Evolutionary conservation across 2,113 vertebrate genomes (phyloP).

Genomic region (Chaetorhynchus papuensis): DNA sequence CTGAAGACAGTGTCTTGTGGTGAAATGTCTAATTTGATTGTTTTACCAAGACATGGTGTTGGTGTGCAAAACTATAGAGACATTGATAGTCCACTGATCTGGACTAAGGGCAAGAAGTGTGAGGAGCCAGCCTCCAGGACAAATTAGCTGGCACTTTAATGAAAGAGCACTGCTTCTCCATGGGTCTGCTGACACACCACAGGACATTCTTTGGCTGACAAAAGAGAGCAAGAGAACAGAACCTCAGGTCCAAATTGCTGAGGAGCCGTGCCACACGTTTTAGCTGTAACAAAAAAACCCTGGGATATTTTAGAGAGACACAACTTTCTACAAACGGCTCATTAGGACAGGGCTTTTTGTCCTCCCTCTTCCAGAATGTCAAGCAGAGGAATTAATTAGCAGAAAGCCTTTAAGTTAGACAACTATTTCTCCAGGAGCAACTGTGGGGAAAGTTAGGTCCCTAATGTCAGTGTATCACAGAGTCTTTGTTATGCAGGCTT

Average conservation of each 20-base stretch:
- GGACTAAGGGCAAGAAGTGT: not conserved
- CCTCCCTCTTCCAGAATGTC: not conserved
- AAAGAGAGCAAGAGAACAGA: not conserved
- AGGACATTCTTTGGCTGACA: not conserved
- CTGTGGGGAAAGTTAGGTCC: not conserved
- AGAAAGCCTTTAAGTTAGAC: not conserved
- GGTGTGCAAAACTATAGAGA: not conserved
- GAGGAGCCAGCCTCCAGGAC: not conserved
- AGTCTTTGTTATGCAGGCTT: not conserved
- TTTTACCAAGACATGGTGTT: not conserved
- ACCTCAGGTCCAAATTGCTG: not conserved
- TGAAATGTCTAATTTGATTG: not conserved
- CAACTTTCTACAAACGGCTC: not conserved
- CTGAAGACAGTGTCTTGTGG: not conserved
- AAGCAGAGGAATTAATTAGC: not conserved
- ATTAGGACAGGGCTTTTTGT: not conserved
- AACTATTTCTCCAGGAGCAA: not conserved
- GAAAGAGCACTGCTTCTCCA: not conserved
- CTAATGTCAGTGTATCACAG: not conserved
- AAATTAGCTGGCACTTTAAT: not conserved
- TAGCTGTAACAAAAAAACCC: not conserved
- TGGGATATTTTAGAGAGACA: not conserved
- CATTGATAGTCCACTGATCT: not conserved
- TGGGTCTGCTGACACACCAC: not conserved
- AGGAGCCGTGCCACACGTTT: fast-evolving